phyloP scores from a whole-genome alignment of 2,113 vertebrate species.

The Pedetes capensis region DNA sequence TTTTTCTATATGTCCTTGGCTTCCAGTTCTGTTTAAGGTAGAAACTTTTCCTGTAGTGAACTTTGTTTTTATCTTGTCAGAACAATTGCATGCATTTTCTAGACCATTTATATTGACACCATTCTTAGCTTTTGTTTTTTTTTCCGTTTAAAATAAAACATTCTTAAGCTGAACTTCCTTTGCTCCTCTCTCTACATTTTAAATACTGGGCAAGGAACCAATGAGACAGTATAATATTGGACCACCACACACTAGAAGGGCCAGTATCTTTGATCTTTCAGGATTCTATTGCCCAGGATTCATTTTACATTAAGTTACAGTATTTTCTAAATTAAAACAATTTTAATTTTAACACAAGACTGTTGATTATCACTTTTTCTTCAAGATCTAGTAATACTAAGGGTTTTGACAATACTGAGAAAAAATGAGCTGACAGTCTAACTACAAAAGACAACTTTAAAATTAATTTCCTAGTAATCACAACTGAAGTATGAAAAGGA shows the following conservation, averaged over 20 bases:
- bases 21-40: too few species aligned
- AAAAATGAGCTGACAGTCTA: not conserved
- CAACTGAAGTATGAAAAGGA: conserved; percentile 2
- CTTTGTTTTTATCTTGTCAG: too few species aligned
- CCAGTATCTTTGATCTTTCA: not conserved
- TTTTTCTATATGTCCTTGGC: too few species aligned
- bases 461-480: not conserved
- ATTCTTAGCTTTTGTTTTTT: too few species aligned
- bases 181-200: not conserved
- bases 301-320: not conserved
- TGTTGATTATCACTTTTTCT: not conserved
- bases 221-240: not conserved
- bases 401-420: not conserved
- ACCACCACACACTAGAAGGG: not conserved
- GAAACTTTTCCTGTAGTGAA: too few species aligned
- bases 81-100: too few species aligned
- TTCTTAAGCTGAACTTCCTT: not conserved
- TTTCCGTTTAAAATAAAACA: too few species aligned
- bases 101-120: too few species aligned
- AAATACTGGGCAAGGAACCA: conserved; percentile 5
- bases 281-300: not conserved
- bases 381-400: not conserved
- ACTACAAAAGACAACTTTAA: not conserved
- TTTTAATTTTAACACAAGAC: not conserved
- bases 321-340: not conserved